A percentile compares a stretch with the other conserved stretches of the same genome.
Evolutionary conservation across 2,797 vertebrate species (phyloP).

Genomic region (Muraenolepis orangiensis): DNA sequence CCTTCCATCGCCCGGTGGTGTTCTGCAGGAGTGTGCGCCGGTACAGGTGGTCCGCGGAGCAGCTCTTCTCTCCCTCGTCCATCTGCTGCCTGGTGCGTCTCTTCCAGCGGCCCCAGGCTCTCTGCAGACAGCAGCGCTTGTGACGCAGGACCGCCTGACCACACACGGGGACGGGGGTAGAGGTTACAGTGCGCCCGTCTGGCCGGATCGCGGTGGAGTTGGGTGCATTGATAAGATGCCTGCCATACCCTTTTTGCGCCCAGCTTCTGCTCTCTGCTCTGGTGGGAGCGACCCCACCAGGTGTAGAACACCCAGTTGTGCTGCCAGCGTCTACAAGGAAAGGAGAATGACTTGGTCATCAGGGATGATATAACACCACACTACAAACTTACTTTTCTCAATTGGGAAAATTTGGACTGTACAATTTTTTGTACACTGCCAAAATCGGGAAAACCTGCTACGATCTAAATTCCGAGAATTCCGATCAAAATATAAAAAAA

Average conservation of each 20-base stretch:
- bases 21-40: constrained; percentile 55
- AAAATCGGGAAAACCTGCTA: too few species aligned
- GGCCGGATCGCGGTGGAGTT: background rate
- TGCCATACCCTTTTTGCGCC: constrained; percentile 75
- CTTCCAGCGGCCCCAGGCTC: constrained; percentile 76
- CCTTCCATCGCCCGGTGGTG: constrained; percentile 75
- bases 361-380: constrained; percentile 7
- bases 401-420: too few species aligned
- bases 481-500: too few species aligned
- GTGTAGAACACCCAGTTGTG: constrained; percentile 69
- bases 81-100: constrained; percentile 37
- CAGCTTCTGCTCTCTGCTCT: constrained; percentile 69
- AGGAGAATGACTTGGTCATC: background rate
- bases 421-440: too few species aligned
- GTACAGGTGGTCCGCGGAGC: constrained; percentile 59
- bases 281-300: constrained; percentile 72
- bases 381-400: too few species aligned
- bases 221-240: background rate
- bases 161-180: background rate
- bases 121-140: constrained; percentile 54
- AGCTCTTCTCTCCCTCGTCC: constrained; percentile 54
- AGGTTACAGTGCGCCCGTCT: background rate
- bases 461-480: too few species aligned
- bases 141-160: constrained; percentile 80
- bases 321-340: constrained; percentile 56